phyloP scores from a whole-genome alignment of 2,888 invertebrate genomes.

The Cryptus armator region DNA sequence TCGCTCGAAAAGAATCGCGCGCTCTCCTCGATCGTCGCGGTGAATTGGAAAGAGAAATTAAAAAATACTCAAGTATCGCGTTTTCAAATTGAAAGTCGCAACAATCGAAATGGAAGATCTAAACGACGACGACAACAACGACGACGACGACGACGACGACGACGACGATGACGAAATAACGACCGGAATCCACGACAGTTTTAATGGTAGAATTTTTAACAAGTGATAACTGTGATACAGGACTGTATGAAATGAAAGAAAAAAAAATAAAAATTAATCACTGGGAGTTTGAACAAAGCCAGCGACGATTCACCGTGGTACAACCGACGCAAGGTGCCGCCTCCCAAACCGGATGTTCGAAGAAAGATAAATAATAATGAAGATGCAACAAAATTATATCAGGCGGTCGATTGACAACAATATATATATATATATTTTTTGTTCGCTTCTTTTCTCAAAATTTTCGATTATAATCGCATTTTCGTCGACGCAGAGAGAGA shows the following conservation, averaged over 20 bases:
- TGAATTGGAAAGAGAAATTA: neutral
- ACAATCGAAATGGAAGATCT: slow-evolving; percentile 30
- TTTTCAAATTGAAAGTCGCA: slow-evolving; percentile 17
- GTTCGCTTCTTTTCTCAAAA: slow-evolving; percentile 6
- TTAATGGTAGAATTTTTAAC: slow-evolving; percentile 76
- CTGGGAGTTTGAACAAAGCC: slow-evolving; percentile 17
- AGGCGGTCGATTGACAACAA: slow-evolving; percentile 1
- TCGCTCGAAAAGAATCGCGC: slow-evolving; percentile 12
- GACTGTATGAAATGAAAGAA: slow-evolving; percentile 69
- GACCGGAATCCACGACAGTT: slow-evolving; percentile 67
- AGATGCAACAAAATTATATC: slow-evolving; percentile 9
- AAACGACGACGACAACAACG: slow-evolving; percentile 38
- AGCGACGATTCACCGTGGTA: slow-evolving; percentile 25
- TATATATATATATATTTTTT: slow-evolving; percentile 16
- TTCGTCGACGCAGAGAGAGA: slow-evolving; percentile 46
- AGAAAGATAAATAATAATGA: slow-evolving; percentile 1
- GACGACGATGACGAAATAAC: too few relatives aligned
- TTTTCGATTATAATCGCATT: slow-evolving; percentile 44
- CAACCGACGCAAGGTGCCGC: neutral
- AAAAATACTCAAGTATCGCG: slow-evolving; percentile 17
- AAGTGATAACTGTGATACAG: slow-evolving; percentile 79
- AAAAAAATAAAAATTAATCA: slow-evolving; percentile 42
- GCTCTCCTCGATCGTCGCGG: neutral
- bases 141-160: slow-evolving; percentile 31
- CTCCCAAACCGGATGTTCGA: neutral